Evolutionary conservation across 2,113 vertebrate genomes (phyloP), one percentile per base, ranked within the genome.

Genomic region (Anseranas semipalmata): DNA sequence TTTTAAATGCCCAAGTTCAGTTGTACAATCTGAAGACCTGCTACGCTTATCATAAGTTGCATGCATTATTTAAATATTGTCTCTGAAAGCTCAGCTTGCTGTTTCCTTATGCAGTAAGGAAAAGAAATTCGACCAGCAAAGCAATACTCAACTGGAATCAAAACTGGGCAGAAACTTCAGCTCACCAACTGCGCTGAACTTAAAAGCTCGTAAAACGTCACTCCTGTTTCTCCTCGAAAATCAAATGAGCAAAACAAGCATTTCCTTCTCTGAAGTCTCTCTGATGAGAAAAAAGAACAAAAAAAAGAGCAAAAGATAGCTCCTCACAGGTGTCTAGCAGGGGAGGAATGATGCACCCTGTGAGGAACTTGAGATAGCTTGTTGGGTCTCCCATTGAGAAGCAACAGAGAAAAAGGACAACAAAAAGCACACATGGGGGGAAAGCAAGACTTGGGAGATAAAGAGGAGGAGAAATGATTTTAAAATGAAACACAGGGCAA

Each of bases 51-150:
- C n/a, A 12, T 11, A 68, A 76, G 32, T 18, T 77, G 74, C 75
- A 95, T 35, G 1, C 92, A 75, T 58, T 91, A 84, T 79, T 96
- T 81, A 94, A 96, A 95, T 24, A 39, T 13, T 10, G 6, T 25
- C 78, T 88, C 75, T 66, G 53, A 48, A 87, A 66, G 59, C 48
- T 94, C 39, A 74, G 53, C n/a, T 85, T 65, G 43, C 33, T 86
- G 59, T 77, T 85, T 85, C 65, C 55, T 82, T 93, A 60, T 22
- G 19, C 28, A 35, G 53, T 55, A 75, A 85, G 85, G 79, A 71
- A 58, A 95, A 79, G 28, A 79, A 65, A 52, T 59, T 70, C 37
- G 37, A 79, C 75, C 62, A 95, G 85, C 72, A 52, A 60, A 79
- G 39, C 0, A 0, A 24, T 35, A 50, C 32, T 81, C 22, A 50